Percentiles rank a stretch among this genome's conserved stretches.
These are phyloP conservation scores for Aix galericulata DNA, from an alignment of 2,113 vertebrate genomes.

Conservation along the genomic window DNA sequence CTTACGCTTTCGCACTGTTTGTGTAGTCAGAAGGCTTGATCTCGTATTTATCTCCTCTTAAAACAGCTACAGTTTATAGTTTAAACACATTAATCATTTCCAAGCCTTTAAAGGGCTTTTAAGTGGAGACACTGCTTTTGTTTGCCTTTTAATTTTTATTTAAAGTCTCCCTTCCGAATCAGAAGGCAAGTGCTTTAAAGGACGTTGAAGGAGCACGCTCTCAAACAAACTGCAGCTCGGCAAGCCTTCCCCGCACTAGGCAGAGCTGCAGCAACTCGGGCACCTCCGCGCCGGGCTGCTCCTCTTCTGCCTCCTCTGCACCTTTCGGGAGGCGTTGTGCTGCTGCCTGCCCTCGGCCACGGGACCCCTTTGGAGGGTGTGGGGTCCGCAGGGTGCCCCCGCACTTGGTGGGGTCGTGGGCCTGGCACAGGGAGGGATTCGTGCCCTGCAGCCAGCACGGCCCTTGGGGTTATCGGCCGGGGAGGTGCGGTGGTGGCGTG, in stretches of 20 bases:
- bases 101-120: slow-evolving; percentile 56
- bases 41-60: slow-evolving; percentile 65
- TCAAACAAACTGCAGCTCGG: rapidly evolving
- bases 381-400: rapidly evolving
- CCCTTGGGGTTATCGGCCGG: rapidly evolving
- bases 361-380: rapidly evolving
- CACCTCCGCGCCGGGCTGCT: rapidly evolving
- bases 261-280: rapidly evolving
- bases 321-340: rapidly evolving
- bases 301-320: not conserved
- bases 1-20: slow-evolving; percentile 62
- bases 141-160: slow-evolving; percentile 30
- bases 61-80: slow-evolving; percentile 40
- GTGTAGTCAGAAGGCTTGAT: slow-evolving; percentile 71
- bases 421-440: rapidly evolving
- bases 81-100: slow-evolving; percentile 62
- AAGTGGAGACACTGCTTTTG: slow-evolving; percentile 48
- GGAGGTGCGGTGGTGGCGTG: not conserved
- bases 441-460: not conserved
- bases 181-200: not conserved
- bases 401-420: too few species aligned
- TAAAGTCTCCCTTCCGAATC: not conserved
- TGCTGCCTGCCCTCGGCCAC: too few species aligned
- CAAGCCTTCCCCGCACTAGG: rapidly evolving
- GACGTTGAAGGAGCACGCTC: not conserved